phyloP scores from a whole-genome alignment of 2,888 invertebrate genomes.

The Glaucopsyche alexis region DNA sequence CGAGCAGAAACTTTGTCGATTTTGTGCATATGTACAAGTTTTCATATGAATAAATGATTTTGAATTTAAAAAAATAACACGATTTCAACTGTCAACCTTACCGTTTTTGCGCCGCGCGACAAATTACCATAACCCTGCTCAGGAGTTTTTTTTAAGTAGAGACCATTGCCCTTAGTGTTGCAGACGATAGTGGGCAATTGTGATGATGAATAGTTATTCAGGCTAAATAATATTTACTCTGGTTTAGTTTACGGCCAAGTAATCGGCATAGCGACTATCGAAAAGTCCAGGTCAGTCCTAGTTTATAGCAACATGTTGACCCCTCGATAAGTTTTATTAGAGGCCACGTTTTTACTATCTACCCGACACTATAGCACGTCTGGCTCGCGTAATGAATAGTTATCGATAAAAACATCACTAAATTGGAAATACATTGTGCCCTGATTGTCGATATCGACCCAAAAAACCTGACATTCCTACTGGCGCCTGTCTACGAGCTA shows the following conservation, averaged over 20 bases:
- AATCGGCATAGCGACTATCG: constrained; percentile 10
- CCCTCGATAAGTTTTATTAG: constrained; percentile 63
- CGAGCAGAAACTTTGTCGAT: no score
- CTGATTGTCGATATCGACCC: constrained; percentile 24
- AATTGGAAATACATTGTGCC: constrained; percentile 30
- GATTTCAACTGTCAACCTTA: no score
- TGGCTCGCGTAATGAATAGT: constrained; percentile 53
- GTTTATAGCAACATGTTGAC: constrained; percentile 34
- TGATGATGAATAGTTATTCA: background rate
- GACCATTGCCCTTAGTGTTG: no score
- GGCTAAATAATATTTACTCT: background rate
- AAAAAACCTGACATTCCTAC: constrained; percentile 43
- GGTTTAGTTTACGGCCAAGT: background rate
- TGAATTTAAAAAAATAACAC: no score
- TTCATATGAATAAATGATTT: no score
- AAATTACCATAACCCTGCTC: no score
- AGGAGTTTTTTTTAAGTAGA: no score
- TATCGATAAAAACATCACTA: constrained; percentile 48
- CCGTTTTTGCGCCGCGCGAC: no score
- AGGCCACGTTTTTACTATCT: constrained; percentile 55
- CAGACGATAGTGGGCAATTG: no score
- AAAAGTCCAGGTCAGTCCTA: constrained; percentile 13
- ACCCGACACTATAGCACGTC: constrained; percentile 55
- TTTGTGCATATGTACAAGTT: no score
- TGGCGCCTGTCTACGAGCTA: constrained; percentile 57